Percentiles rank a stretch among this genome's conserved stretches.
These are phyloP conservation scores for Chymomyza fuscimana DNA, from an alignment of 2,888 invertebrate species.

Conservation along the genomic window DNA sequence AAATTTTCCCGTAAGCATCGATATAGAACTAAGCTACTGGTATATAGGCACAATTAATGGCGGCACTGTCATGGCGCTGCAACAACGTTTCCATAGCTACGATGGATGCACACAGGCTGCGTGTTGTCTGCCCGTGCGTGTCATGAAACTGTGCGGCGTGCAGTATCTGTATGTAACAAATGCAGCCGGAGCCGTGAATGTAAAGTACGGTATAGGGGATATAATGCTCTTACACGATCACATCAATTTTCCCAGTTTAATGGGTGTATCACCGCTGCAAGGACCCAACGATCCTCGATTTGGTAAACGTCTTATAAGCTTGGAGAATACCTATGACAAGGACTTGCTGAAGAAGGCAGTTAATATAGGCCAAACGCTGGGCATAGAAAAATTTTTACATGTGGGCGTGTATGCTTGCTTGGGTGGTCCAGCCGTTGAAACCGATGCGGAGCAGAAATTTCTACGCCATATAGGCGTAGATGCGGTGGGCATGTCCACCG, in stretches of 20 bases:
- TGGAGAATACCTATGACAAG: slow-evolving; percentile 92
- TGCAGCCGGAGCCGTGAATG: slow-evolving; percentile 97
- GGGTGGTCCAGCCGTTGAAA: slow-evolving; percentile 96
- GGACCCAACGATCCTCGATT: slow-evolving; percentile 96
- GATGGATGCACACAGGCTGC: slow-evolving; percentile 96
- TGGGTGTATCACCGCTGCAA: slow-evolving; percentile 94
- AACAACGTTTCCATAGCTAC: slow-evolving; percentile 97
- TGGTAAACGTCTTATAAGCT: slow-evolving; percentile 94
- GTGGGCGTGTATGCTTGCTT: slow-evolving; percentile 96
- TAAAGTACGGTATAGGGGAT: slow-evolving; percentile 92
- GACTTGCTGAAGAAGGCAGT: slow-evolving; percentile 85
- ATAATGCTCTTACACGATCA: slow-evolving; percentile 98
- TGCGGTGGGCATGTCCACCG: slow-evolving; percentile 90
- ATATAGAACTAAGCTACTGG: slow-evolving; percentile 82
- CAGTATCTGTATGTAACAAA: slow-evolving; percentile 94
- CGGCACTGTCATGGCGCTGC: slow-evolving; percentile 94
- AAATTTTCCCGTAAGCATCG: slow-evolving; percentile 93
- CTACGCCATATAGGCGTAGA: slow-evolving; percentile 90
- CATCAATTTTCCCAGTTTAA: slow-evolving; percentile 96
- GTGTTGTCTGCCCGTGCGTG: slow-evolving; percentile 95
- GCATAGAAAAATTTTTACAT: slow-evolving; percentile 85
- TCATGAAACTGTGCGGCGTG: slow-evolving; percentile 97
- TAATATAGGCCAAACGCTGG: slow-evolving; percentile 85
- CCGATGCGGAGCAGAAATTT: slow-evolving; percentile 93
- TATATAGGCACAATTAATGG: slow-evolving; percentile 88